Base-by-base conservation (phyloP, 2,113 vertebrate genomes). In the Platycercus adscitus region DNA sequence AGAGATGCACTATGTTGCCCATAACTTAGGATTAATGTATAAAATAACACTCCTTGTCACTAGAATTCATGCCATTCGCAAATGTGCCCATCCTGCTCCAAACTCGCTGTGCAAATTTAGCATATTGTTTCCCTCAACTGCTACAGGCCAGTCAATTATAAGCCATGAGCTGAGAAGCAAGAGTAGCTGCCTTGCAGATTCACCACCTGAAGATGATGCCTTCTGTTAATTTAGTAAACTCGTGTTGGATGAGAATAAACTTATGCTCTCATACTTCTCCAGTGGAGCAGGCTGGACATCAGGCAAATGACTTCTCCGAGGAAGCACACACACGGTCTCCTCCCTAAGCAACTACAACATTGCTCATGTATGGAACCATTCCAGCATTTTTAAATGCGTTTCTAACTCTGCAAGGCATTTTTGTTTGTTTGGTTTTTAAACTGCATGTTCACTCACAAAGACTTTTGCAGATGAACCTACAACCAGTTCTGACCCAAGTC, bases 291-390 rank as follows among this genome's bases (percentile, higher is more conserved):
- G 65, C 86, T 84, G 60, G 79, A 84, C 39, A 61, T 93, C 80
- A 89, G 61, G 24, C 91, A 91, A 91, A 81, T 76, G 33, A 93
- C 41, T 91, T 86, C 43, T 75, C 83, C 5, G 1, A 92, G 64
- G 72, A 81, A 86, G 17, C 3, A 8, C 33, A 78, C 19, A 37
- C 5, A 15, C 1, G 6, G 70, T 33, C 81, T 93, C 86, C 89
- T 95, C 96, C 91, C 89, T 43, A 11, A 89, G 61, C 69, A 95
- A 71, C 93, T 71, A 75, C 75, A 88, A 70, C 81, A 88, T 65
- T 91, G 85, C 70, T 96, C 90, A 89, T 9, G 2, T 61, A 69
- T 80, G 75, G 71, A 91, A 49, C n/a, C 81, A 72, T 47, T 91
- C 78, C 91, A 95, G 83, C 7, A 1, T 68, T 91, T 89, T 64